Base-by-base conservation (phyloP, 64 coral and sea anemone genomes). In the Montipora foliosa region DNA sequence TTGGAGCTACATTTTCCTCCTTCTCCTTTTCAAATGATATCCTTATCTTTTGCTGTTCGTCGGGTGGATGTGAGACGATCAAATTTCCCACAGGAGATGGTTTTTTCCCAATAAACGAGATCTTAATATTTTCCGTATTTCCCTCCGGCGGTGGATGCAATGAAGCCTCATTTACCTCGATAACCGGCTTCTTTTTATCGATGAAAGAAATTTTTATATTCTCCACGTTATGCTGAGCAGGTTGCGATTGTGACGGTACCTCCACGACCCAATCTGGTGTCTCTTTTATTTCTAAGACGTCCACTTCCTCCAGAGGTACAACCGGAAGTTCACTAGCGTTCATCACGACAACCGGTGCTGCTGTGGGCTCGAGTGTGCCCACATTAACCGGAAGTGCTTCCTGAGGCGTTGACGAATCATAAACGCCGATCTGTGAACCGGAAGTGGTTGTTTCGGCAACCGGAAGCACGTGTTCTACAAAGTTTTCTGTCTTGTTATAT, bases 91-190 rank as follows among this genome's bases (percentile, higher is more conserved):
- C 79, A 0, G 92, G 24, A 5, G 83, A 76, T 60, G 60, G 59
- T 66, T 94, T 79, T n/a, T 94, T 86, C 59, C 94, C 90, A 59
- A 97, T 88, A 84, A 97, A 94, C 8, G 95, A 97, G 44, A 97
- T 97, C 80, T 89, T 94, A 12, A 97, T 97, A 71, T 72, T 94
- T 62, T 97, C 92, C n/a, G 75, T 83, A 55, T 84, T 90, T 50
- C 87, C 91, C 12, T 82, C 78, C 15, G 19, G 52, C 29, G 50
- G 61, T 4, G 84, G 84, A 37, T 93, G 77, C 5, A 88, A 44
- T 22, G 80, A 49, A 13, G 88, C 75, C 52, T 93, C 92, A 22
- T 87, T 73, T 12, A 72, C 57, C 5, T 83, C 77, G 24, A 70
- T 19, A 11, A 76, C 64, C 0, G 92, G 76, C 57, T 67, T 51